These are phyloP conservation scores for Agelastica alni DNA, from an alignment of 2,888 invertebrate species.

Conservation along the genomic window DNA sequence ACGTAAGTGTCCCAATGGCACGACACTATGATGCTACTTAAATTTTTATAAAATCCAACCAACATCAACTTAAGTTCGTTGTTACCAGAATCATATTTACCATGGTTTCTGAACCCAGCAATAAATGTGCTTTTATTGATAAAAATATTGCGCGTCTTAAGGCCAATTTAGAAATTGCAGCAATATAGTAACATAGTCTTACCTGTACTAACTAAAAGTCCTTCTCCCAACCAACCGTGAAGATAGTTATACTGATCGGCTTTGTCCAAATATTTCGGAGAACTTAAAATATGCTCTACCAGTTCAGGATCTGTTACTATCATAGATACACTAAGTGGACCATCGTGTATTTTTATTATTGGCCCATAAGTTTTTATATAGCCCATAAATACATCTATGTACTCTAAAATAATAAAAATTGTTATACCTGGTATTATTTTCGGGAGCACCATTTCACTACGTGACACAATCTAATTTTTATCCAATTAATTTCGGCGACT, in stretches of 20 bases:
- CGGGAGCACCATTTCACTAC: too few relatives aligned
- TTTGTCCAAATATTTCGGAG: slow-evolving; percentile 18
- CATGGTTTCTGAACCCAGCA: too few relatives aligned
- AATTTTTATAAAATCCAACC: too few relatives aligned
- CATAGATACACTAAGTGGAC: neutral
- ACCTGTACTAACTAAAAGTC: slow-evolving; percentile 26
- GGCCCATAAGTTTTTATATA: neutral
- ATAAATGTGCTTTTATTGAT: too few relatives aligned
- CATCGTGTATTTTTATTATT: neutral
- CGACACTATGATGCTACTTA: too few relatives aligned
- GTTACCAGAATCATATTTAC: too few relatives aligned
- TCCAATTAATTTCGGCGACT: too few relatives aligned
- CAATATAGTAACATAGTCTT: neutral
- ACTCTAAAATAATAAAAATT: neutral
- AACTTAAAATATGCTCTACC: slow-evolving; percentile 19
- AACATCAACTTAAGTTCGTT: too few relatives aligned
- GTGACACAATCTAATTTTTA: too few relatives aligned
- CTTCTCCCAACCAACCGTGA: slow-evolving; percentile 22
- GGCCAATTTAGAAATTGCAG: neutral
- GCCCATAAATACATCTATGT: neutral
- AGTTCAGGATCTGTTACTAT: slow-evolving; percentile 16
- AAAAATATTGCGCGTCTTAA: too few relatives aligned
- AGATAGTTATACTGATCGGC: slow-evolving; percentile 18
- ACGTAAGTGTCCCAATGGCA: too few relatives aligned
- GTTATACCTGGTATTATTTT: too few relatives aligned